Base-by-base conservation (phyloP, 2,113 vertebrate species). In the Triplophysa siluroides region DNA sequence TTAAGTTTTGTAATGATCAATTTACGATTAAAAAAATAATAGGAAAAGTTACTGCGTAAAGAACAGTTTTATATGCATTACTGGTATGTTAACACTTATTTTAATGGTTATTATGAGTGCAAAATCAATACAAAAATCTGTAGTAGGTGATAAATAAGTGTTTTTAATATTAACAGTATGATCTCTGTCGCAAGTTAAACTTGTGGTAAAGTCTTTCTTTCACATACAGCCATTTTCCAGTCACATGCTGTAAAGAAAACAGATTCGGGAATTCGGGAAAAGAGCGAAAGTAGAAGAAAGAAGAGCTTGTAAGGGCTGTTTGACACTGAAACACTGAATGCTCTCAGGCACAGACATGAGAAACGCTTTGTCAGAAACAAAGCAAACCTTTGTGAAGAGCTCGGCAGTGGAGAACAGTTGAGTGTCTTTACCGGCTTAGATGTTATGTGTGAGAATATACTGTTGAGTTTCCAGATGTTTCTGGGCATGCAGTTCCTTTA, bases 241-340 rank as follows among this genome's bases (percentile, higher is more conserved):
- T 68, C 70, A 75, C 81, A 79, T 79, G 70, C 70, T 43, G 52
- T 23, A 69, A 62, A 79, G 61, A 18, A 69, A 75, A 68, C 61
- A 21, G 78, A 68, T 83, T 79, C 64, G 75, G 23, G 62, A 68
- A 75, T 60, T 18, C 78, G 43, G 54, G 26, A 29, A 82, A 65
- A 69, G 21, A 9, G 24, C 16, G 52, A 62, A 16, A 58, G 71
- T 26, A 68, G n/a, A 19, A 60, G 76, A 78, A 82, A 74, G 70
- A 60, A 19, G 11, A 43, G 47, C 76, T 83, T 83, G 76, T 83
- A 62, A 38, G 73, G 65, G 50, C 50, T 63, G 67, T 12, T 33
- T 41, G n/a, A 19, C 9, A 19, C 9, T 38, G 78, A 64, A 72
- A 29, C 69, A 65, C 41, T 80, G 41, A 63, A 70, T 12, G 23